Conservation (phyloP, 2,797 vertebrate genomes). For the Pteropus rufus region DNA sequence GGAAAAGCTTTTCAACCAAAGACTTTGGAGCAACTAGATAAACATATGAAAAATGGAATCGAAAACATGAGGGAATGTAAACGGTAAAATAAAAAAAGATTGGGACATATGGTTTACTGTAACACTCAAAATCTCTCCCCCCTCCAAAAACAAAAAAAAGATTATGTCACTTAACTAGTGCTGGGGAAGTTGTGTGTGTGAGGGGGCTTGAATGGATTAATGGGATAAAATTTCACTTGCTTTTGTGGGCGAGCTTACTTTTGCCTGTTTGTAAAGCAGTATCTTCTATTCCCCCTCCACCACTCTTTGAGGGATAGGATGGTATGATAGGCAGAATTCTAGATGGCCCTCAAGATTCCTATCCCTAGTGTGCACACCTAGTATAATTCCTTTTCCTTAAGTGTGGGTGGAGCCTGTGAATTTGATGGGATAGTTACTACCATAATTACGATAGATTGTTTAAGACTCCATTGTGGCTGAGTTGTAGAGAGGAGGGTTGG, state of each 20-base stretch:
- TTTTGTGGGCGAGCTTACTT: not conserved
- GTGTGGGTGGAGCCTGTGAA: not conserved
- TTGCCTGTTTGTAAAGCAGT: not conserved
- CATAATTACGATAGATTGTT: not conserved
- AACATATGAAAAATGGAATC: not conserved
- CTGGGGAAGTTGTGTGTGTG: not conserved
- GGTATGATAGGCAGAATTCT: not conserved
- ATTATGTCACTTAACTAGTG: not conserved
- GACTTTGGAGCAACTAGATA: not conserved
- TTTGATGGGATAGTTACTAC: not conserved
- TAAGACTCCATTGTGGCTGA: not conserved
- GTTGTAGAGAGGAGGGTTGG: not conserved
- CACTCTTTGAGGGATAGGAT: not conserved
- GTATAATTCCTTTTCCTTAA: not conserved
- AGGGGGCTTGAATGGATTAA: not conserved
- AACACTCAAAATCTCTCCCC: too few species aligned
- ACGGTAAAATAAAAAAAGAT: not conserved
- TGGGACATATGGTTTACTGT: not conserved
- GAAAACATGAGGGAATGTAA: not conserved
- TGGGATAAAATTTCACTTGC: not conserved
- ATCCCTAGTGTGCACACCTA: not conserved
- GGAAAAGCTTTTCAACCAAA: slow-evolving; percentile 1
- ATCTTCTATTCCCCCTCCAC: not conserved
- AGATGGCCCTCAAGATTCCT: not conserved
- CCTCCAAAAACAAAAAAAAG: not conserved